phyloP scores from a whole-genome alignment of 2,888 invertebrate species.

The Barypeithes pellucidus region DNA sequence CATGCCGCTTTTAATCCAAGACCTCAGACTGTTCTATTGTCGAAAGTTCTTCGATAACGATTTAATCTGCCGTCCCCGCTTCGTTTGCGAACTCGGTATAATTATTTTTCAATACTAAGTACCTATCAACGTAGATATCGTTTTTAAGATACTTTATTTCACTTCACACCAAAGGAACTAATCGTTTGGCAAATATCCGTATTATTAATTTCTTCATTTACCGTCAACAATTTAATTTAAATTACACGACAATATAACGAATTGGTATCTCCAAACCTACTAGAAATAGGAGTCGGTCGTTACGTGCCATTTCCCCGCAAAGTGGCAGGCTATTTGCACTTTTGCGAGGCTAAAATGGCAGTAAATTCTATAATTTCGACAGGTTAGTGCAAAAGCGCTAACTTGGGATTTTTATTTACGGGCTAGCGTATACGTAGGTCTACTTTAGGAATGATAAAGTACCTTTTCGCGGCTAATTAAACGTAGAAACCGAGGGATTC shows the following conservation, averaged over 20 bases:
- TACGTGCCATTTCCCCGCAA: constrained; percentile 15
- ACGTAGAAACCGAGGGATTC: not conserved
- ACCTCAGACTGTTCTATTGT: no score
- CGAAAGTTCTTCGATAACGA: no score
- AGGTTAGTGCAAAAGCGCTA: constrained; percentile 10
- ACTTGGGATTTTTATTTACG: not conserved
- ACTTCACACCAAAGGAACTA: no score
- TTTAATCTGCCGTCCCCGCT: no score
- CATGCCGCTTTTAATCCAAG: no score
- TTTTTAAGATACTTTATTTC: no score
- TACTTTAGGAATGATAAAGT: constrained; percentile 7
- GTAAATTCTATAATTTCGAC: constrained; percentile 10
- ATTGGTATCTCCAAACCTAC: constrained; percentile 14
- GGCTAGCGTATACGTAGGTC: constrained; percentile 1
- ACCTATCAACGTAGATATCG: no score
- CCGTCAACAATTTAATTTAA: constrained; percentile 7
- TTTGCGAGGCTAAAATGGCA: constrained; percentile 3
- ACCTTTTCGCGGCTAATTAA: not conserved
- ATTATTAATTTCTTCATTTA: constrained; percentile 14
- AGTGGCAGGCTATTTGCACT: constrained; percentile 17
- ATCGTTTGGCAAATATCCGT: no score
- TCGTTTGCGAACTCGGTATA: no score
- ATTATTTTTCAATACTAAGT: no score
- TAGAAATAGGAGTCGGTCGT: constrained; percentile 7
- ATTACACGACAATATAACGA: constrained; percentile 18